Base-by-base conservation (phyloP, 2,797 vertebrate species). In the Sebastiscus tertius region DNA sequence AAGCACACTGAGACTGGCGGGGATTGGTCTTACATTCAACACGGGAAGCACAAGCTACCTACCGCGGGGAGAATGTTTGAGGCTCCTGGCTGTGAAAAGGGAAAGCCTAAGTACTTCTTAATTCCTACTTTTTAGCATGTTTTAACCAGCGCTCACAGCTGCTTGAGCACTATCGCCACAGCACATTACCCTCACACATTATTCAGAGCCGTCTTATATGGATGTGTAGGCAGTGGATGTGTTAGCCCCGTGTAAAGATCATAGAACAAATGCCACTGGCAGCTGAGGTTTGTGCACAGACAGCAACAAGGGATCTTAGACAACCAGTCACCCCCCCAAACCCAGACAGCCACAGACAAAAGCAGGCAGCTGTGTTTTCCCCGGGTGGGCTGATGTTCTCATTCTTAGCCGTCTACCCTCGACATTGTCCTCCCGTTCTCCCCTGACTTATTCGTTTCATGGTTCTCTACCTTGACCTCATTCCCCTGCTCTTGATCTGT, bases 401-500 rank as follows among this genome's bases (percentile, higher is more conserved):
- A 75, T 85, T 88, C 85, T 80, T 81, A 71, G 79, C 22, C 27
- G 79, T 81, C 72, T 65, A 67, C 42, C 68, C 31, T 80, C 27
- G 1, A 83, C 80, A 72, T n/a, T 78, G 75, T 84, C 76, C 83
- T 85, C 71, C 22, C 69, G 59, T 81, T 82, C 72, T 78, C 73
- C 62, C 54, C 77, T 27, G 33, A 79, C 70, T 62, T 46, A 81
- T 80, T 86, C 16, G 58, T 79, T 88, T 86, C 82, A 75, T 56
- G 75, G 29, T 63, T 77, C 67, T 85, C 78, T 85, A 83, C 81
- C 81, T 89, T 88, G 81, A 89, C 81, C 87, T 85, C 81, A 85
- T 84, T 90, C 80, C 58, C 49, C 55, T 33, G 64, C 54, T 75
- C 74, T 74, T 76, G 63, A 91, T 90, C 70, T 79, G 62, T 75